Conservation (phyloP, 1,140 invertebrate species). For the Pectinophora gossypiella region DNA sequence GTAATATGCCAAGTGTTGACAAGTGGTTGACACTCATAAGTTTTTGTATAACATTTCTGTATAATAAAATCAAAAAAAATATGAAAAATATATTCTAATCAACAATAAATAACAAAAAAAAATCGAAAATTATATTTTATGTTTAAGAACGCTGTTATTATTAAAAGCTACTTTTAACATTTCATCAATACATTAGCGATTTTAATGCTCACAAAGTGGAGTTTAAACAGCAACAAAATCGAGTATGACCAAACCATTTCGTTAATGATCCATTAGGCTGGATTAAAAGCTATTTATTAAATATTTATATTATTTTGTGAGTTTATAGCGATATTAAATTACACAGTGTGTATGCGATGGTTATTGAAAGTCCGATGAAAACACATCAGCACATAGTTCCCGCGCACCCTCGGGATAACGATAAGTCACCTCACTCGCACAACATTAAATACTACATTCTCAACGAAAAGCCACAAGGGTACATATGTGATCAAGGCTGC, state of each 20-base stretch:
- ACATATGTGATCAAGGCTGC: not conserved
- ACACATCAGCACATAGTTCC: too few relatives aligned
- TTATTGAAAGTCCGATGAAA: too few relatives aligned
- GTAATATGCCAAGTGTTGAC: not conserved
- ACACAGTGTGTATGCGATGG: too few relatives aligned
- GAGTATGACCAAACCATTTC: not conserved
- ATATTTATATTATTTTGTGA: too few relatives aligned
- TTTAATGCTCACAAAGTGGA: not conserved
- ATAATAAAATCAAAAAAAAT: not conserved
- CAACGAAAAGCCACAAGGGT: not conserved
- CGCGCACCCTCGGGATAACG: too few relatives aligned
- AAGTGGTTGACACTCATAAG: not conserved
- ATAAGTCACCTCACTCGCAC: too few relatives aligned
- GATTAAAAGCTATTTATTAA: not conserved
- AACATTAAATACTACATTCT: not conserved
- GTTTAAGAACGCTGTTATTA: not conserved
- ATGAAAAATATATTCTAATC: not conserved
- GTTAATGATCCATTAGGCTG: slow-evolving; percentile 2
- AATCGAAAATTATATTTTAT: too few relatives aligned
- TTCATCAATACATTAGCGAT: not conserved
- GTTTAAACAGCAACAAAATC: not conserved
- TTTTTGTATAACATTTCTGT: not conserved
- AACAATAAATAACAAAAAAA: too few relatives aligned
- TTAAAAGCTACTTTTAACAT: not conserved
- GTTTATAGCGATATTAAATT: too few relatives aligned